Evolutionary conservation across 2,113 vertebrate genomes (phyloP), one percentile per base, ranked within the genome.

Genomic region (Carassius gibelio): DNA sequence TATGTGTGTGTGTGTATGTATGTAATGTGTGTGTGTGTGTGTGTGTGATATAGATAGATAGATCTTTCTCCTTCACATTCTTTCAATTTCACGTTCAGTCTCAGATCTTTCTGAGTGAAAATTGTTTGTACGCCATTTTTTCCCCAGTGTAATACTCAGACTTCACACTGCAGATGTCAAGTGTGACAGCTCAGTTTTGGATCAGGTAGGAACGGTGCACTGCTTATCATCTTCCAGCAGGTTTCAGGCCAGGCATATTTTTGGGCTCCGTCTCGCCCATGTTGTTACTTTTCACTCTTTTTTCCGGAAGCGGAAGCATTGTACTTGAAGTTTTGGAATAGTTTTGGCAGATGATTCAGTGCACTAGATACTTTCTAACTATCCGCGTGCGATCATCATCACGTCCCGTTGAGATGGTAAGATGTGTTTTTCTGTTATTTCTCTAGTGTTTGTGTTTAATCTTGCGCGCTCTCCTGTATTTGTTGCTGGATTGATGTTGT

Each of bases 271-370:
- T 72, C 82, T 72, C 82, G 21, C 88, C 87, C 81, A 84, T 74
- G 68, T 75, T 68, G 62, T n/a, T 79, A 69, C 78, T 82, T 64
- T 84, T 76, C 69, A 42, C 69, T 72, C 50, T 84, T 66, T 85
- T 76, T 84, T 81, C 84, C 91, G 91, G 90, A 92, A 91, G 89
- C 89, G 91, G 91, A 92, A 92, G 88, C 81, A n/a, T 81, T 5
- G 75, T 17, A 71, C 75, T 80, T 82, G 64, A 83, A 83, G 76
- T 85, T 75, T 89, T 86, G 34, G 19, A 77, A 64, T 34, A 84
- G 86, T 88, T 88, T 87, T 81, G 64, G 34, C 84, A 86, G 80
- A 86, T 88, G 64, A 71, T 34, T 79, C 72, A 17, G 88, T 81
- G 83, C 78, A 30, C 62, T 52, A 72, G 79, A 75, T 75, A 57